Conservation (phyloP, 1,140 invertebrate genomes). For the Bombus cullumanus region DNA sequence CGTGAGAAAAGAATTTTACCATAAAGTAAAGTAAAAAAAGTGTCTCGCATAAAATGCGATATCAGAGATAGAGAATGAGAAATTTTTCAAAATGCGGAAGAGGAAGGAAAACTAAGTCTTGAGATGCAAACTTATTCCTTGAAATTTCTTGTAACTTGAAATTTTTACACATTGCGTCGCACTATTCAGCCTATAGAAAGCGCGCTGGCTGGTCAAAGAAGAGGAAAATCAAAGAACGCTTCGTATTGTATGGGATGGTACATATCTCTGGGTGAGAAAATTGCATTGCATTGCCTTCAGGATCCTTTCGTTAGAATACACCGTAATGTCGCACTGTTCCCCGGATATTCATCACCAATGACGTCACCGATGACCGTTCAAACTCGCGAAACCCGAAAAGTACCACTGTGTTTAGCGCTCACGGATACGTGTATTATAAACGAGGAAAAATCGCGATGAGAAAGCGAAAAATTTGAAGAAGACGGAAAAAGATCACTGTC, state of each 20-base stretch:
- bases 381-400: constrained; percentile 20
- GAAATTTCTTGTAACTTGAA: constrained; percentile 4
- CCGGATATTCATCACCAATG: constrained; percentile 32
- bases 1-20: neutral
- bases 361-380: constrained; percentile 18
- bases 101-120: neutral
- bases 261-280: neutral
- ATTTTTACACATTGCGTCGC: neutral
- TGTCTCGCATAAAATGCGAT: neutral
- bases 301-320: constrained; percentile 13
- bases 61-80: too few relatives aligned
- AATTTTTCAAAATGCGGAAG: too few relatives aligned
- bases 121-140: constrained; percentile 4
- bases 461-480: neutral
- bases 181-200: neutral
- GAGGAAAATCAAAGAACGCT: neutral
- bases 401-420: constrained; percentile 2
- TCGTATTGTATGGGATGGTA: neutral
- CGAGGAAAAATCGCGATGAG: neutral
- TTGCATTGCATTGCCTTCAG: neutral
- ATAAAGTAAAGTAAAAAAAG: neutral
- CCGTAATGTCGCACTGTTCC: constrained; percentile 34
- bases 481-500: constrained; percentile 2
- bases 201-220: too few relatives aligned
- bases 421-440: neutral